Conservation (phyloP, 2,888 invertebrate species). For the Drosophila nr. perissopoda region DNA sequence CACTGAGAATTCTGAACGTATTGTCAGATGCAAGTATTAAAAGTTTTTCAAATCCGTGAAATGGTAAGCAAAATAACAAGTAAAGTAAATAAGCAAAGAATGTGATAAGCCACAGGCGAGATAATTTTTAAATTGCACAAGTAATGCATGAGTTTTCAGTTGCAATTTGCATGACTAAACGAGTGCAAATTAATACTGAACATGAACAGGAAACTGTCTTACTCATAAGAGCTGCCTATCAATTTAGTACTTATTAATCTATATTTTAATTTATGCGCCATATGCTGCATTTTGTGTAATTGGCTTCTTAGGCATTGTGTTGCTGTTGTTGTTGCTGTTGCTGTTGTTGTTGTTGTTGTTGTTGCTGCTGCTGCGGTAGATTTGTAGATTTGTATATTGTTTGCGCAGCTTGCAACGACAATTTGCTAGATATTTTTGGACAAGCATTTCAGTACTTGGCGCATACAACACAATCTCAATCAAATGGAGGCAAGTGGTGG, state of each 20-base stretch:
- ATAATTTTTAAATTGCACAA: neutral
- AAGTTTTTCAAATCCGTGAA: neutral
- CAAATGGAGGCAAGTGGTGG: constrained; percentile 75
- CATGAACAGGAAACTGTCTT: constrained; percentile 36
- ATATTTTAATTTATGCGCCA: constrained; percentile 64
- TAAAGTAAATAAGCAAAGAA: neutral
- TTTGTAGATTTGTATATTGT: constrained; percentile 28
- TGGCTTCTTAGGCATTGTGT: constrained; percentile 13
- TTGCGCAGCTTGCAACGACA: constrained; percentile 55
- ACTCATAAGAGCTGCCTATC: constrained; percentile 41
- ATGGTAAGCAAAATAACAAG: constrained; percentile 2
- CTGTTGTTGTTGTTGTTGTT: neutral
- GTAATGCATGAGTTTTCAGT: neutral
- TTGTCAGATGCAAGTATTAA: neutral
- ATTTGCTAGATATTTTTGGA: constrained; percentile 69
- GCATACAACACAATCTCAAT: constrained; percentile 59
- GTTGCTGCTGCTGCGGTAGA: neutral
- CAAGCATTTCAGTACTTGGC: constrained; percentile 54
- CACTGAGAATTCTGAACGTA: neutral
- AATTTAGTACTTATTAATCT: constrained; percentile 55
- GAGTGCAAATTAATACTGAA: neutral
- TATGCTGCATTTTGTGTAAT: constrained; percentile 42
- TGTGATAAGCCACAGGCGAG: neutral
- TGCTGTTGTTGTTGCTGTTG: constrained; percentile 8
- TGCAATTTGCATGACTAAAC: constrained; percentile 4